Evolutionary conservation across 2,113 vertebrate genomes (phyloP).

Genomic region (Silurus meridionalis): DNA sequence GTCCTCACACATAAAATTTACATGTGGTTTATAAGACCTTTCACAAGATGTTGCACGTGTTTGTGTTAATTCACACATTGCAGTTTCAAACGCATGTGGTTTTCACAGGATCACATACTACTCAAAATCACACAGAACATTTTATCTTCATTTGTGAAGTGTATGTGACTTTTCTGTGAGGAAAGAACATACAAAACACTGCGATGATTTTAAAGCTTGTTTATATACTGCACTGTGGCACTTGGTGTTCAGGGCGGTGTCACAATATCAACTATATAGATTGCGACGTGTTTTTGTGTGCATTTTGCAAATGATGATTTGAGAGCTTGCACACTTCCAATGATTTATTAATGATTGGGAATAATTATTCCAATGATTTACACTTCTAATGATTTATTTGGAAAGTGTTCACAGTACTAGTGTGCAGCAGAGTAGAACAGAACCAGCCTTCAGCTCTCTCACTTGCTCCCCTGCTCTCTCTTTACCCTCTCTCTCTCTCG

Average conservation of each 20-base stretch:
- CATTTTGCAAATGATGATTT: conserved; percentile 12
- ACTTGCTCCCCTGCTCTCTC: conserved; percentile 8
- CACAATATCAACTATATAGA: neutral
- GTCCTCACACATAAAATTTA: neutral
- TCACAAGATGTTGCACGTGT: neutral
- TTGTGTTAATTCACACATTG: neutral
- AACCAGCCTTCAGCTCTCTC: conserved; percentile 10
- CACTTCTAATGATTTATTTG: conserved; percentile 25
- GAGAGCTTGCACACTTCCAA: conserved; percentile 13
- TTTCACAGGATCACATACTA: neutral
- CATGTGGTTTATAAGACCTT: neutral
- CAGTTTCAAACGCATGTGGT: neutral
- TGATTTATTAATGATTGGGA: neutral
- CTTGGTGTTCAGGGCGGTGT: neutral
- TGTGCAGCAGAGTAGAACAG: conserved; percentile 39
- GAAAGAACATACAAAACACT: neutral
- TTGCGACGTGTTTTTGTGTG: neutral
- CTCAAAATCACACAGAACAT: neutral
- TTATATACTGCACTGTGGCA: neutral
- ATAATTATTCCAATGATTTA: too few relatives aligned
- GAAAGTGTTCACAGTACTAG: conserved; percentile 9
- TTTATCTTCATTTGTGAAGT: neutral
- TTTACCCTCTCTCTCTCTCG: neutral
- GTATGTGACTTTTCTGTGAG: neutral
- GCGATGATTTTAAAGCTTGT: neutral